Conservation (phyloP, 2,797 vertebrate genomes). For the Novumbra hubbsi region DNA sequence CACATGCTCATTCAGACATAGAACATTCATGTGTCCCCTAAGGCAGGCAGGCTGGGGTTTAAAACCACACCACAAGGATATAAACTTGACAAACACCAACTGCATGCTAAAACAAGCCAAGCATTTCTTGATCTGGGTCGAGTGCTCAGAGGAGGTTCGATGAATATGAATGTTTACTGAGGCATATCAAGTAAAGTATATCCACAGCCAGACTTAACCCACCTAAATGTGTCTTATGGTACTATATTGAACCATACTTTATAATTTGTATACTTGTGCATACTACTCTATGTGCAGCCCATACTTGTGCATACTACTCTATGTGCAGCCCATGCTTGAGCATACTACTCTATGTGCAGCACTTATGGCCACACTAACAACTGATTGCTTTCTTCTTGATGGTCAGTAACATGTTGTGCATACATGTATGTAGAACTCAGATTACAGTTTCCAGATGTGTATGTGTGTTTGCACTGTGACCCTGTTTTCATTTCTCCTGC, state of each 20-base stretch:
- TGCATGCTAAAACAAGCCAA: background rate
- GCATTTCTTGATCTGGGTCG: background rate
- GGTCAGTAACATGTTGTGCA: background rate
- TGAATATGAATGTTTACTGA: conserved; percentile 2
- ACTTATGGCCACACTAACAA: background rate
- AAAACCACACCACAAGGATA: background rate
- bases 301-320: background rate
- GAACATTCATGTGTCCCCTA: background rate
- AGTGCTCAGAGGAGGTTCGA: background rate
- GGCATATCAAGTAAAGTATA: background rate
- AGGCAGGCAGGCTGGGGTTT: background rate
- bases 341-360: background rate
- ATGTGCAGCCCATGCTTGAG: too few relatives aligned
- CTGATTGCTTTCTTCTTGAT: background rate
- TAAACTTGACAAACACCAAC: background rate
- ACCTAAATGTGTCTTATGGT: background rate
- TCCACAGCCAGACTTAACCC: background rate
- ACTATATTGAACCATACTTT: background rate
- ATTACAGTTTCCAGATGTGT: too few relatives aligned
- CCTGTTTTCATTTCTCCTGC: too few relatives aligned
- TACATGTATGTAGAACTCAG: too few relatives aligned
- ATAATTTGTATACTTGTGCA: background rate
- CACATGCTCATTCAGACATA: too few relatives aligned
- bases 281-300: too few relatives aligned
- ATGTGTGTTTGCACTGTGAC: too few relatives aligned